Percentiles rank a stretch among this genome's conserved stretches.
phyloP scores from a whole-genome alignment of 1,140 invertebrate species.

The Cydia splendana region DNA sequence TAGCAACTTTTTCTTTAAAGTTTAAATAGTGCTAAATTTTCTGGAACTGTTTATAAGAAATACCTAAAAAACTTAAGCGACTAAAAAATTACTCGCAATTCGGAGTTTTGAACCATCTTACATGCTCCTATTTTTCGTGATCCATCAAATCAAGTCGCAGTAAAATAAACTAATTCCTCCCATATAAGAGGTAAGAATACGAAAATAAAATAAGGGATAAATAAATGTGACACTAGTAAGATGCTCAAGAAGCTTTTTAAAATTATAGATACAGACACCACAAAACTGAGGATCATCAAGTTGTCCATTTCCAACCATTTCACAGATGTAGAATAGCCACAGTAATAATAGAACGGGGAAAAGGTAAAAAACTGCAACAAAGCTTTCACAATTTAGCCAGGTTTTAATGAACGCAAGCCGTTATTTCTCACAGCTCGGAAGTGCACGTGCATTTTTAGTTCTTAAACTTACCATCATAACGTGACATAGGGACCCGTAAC shows the following conservation, averaged over 20 bases:
- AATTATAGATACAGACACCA: background rate
- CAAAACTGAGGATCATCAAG: background rate
- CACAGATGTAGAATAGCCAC: constrained; percentile 4
- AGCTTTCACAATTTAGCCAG: constrained; percentile 23
- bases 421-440: background rate
- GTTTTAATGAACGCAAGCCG: constrained; percentile 22
- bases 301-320: background rate
- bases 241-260: background rate
- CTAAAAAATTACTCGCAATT: no score
- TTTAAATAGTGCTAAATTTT: no score
- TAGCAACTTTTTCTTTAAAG: no score
- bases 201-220: no score
- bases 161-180: no score
- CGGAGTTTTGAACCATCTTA: no score
- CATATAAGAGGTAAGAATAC: no score
- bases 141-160: no score
- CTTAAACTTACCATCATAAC: background rate
- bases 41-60: no score
- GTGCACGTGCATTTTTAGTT: background rate
- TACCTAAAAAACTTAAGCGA: no score
- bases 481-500: background rate
- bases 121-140: no score
- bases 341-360: background rate
- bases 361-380: constrained; percentile 26
- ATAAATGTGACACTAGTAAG: background rate